phyloP scores from a whole-genome alignment of 2,113 vertebrate genomes.

The Psophia crepitans region DNA sequence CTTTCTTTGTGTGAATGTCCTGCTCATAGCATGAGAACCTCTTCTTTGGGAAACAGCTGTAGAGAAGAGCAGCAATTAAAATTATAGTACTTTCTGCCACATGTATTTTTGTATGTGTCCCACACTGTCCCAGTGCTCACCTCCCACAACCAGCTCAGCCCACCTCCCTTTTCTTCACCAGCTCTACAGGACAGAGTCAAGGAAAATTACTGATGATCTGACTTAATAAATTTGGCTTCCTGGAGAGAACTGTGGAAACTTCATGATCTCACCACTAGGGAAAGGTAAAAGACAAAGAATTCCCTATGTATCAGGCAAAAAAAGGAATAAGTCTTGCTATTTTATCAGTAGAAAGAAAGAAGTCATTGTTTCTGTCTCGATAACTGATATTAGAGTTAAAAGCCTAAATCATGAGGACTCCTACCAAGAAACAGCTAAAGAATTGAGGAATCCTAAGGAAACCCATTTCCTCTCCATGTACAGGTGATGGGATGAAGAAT shows the following conservation, averaged over 20 bases:
- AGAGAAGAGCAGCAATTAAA: background rate
- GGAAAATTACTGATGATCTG: background rate
- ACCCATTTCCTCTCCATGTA: background rate
- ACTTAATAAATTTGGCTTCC: background rate
- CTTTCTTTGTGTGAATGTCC: background rate
- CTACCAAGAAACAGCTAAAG: background rate
- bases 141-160: background rate
- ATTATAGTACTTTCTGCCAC: background rate
- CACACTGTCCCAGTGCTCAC: background rate
- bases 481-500: background rate
- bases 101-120: background rate
- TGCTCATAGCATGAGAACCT: background rate
- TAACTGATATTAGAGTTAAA: background rate
- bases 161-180: background rate
- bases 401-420: background rate
- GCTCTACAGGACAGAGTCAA: background rate
- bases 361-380: background rate
- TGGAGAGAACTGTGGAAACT: background rate
- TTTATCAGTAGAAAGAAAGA: background rate
- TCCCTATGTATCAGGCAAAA: background rate
- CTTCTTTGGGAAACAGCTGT: background rate
- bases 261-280: background rate
- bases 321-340: background rate
- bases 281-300: background rate
- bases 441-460: background rate